phyloP scores from a whole-genome alignment of 2,888 invertebrate genomes.

The Esperia sulphurella region DNA sequence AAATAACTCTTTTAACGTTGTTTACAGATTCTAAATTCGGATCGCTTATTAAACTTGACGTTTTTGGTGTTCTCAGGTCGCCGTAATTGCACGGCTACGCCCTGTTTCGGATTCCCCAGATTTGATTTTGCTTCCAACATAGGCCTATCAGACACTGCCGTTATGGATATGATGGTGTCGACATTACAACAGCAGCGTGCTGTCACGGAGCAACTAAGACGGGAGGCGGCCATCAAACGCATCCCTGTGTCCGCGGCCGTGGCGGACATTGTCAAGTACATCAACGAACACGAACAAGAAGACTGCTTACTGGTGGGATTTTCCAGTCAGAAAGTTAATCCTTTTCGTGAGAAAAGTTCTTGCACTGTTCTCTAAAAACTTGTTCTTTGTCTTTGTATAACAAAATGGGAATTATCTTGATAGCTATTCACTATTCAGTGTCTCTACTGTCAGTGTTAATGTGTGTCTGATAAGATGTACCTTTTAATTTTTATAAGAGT shows the following conservation, averaged over 20 bases:
- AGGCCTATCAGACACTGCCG: slow-evolving; percentile 93
- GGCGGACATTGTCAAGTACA: slow-evolving; percentile 93
- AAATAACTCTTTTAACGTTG: no score
- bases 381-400: neutral
- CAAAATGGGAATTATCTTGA: neutral
- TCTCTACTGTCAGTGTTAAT: neutral
- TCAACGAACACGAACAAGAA: slow-evolving; percentile 94
- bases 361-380: slow-evolving; percentile 87
- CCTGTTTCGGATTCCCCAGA: slow-evolving; percentile 52
- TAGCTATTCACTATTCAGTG: neutral
- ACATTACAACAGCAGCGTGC: slow-evolving; percentile 96
- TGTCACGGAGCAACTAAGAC: slow-evolving; percentile 94
- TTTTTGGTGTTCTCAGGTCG: slow-evolving; percentile 10
- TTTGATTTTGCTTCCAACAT: slow-evolving; percentile 81
- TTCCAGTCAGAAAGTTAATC: slow-evolving; percentile 95
- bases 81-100: slow-evolving; percentile 57
- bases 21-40: no score
- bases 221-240: slow-evolving; percentile 93
- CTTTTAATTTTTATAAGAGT: neutral
- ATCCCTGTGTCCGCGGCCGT: slow-evolving; percentile 94
- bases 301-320: slow-evolving; percentile 96
- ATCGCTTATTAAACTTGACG: neutral
- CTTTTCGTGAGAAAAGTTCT: slow-evolving; percentile 95
- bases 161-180: slow-evolving; percentile 96
- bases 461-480: neutral